phyloP scores from a whole-genome alignment of 2,113 vertebrate genomes.

The Gobio gobio region DNA sequence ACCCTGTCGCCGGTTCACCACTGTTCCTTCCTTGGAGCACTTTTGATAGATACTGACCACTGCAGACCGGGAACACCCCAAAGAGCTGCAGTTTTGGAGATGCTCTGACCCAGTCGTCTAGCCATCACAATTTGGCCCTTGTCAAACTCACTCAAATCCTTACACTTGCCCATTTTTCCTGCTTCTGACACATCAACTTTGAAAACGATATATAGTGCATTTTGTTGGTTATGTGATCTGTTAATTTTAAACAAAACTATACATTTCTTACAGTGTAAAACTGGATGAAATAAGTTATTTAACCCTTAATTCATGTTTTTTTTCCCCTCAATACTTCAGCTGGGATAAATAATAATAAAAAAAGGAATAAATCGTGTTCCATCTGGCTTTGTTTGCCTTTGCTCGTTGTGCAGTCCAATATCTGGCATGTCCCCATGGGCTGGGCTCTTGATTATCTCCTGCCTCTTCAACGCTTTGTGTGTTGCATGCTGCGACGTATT shows the following conservation, averaged over 20 bases:
- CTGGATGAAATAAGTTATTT: neutral
- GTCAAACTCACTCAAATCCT: no score
- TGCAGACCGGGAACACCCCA: no score
- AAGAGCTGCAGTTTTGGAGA: no score
- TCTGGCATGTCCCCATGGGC: conserved; percentile 88
- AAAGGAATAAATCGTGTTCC: conserved; percentile 80
- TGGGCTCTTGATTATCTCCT: conserved; percentile 89
- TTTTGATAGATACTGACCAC: no score
- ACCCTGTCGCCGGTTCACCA: no score
- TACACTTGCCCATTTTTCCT: no score
- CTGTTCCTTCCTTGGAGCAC: no score
- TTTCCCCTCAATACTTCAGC: neutral
- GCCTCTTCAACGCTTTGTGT: conserved; percentile 79
- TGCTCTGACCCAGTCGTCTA: no score
- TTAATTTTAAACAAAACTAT: neutral
- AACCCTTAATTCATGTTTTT: neutral
- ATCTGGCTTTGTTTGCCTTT: conserved; percentile 84
- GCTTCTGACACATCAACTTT: no score
- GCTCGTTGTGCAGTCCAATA: conserved; percentile 88
- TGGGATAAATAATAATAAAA: neutral
- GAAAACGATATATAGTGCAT: neutral
- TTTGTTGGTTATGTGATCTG: neutral
- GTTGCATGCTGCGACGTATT: conserved; percentile 85
- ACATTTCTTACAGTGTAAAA: neutral
- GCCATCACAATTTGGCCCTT: no score